A percentile compares a stretch with the other conserved stretches of the same genome.
Conservation (phyloP, 2,113 vertebrate genomes). For the Sitta europaea region DNA sequence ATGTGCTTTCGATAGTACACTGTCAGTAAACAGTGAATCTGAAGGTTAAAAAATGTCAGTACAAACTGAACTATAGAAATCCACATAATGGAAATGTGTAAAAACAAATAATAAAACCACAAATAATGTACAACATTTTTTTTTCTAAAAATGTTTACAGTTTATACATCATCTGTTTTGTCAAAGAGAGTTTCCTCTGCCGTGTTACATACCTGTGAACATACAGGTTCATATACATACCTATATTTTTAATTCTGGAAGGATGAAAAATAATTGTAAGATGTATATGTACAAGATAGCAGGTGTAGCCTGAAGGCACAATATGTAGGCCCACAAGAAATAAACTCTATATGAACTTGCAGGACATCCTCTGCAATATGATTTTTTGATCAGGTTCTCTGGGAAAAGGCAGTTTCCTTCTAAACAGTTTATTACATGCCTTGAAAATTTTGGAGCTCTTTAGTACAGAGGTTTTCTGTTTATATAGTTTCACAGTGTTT, state of each 20-base stretch:
- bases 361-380: background rate
- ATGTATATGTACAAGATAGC: rapidly evolving
- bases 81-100: background rate
- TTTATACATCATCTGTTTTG: background rate
- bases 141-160: background rate
- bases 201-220: background rate
- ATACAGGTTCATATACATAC: too few relatives aligned
- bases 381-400: background rate
- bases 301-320: background rate
- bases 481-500: background rate
- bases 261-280: background rate
- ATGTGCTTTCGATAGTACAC: background rate
- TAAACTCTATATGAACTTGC: background rate
- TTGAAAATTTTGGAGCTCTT: background rate
- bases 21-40: background rate
- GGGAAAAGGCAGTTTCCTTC: background rate
- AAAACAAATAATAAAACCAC: background rate
- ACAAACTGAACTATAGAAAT: background rate
- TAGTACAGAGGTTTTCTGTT: background rate
- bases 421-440: background rate
- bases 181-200: background rate
- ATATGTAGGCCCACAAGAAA: background rate
- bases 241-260: background rate
- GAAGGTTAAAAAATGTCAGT: background rate
- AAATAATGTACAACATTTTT: background rate